phyloP scores from a whole-genome alignment of 2,113 vertebrate species.

The Rutilus rutilus region DNA sequence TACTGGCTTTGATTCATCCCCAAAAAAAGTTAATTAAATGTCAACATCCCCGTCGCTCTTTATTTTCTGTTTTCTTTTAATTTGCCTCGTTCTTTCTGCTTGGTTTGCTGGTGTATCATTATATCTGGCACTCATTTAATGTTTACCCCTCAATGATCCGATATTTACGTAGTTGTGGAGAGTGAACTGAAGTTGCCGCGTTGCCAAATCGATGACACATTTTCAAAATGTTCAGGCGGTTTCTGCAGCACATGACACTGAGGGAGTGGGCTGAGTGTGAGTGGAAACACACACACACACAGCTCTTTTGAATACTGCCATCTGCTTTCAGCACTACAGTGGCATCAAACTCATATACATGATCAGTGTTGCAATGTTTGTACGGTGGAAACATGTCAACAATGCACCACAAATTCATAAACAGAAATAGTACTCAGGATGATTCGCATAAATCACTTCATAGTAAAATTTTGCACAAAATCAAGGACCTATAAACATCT shows the following conservation, averaged over 20 bases:
- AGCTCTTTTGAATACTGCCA: constrained; percentile 48
- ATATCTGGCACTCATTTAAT: constrained; percentile 55
- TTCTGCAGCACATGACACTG: constrained; percentile 50
- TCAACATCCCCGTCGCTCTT: constrained; percentile 64
- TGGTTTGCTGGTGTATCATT: constrained; percentile 46
- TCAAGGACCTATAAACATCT: neutral
- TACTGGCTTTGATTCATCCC: constrained; percentile 51
- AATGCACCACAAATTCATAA: constrained; percentile 15
- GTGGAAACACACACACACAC: constrained; percentile 34
- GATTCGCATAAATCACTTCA: neutral
- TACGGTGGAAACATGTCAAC: constrained; percentile 21
- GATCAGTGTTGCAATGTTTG: constrained; percentile 31
- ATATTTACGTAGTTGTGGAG: constrained; percentile 50
- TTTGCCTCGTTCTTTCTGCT: constrained; percentile 45
- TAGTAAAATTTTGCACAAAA: neutral
- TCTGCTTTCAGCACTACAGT: constrained; percentile 52
- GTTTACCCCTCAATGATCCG: constrained; percentile 54
- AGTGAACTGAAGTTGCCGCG: constrained; percentile 52
- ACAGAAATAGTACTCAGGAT: neutral
- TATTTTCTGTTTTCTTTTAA: constrained; percentile 34
- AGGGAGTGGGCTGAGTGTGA: constrained; percentile 48
- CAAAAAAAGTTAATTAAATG: constrained; percentile 75
- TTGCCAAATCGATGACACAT: constrained; percentile 54
- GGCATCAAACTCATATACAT: constrained; percentile 34
- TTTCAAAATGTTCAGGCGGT: constrained; percentile 55